Evolutionary conservation across 2,797 vertebrate genomes (phyloP), one percentile per base, ranked within the genome.

Genomic region (Vultur gryphus): DNA sequence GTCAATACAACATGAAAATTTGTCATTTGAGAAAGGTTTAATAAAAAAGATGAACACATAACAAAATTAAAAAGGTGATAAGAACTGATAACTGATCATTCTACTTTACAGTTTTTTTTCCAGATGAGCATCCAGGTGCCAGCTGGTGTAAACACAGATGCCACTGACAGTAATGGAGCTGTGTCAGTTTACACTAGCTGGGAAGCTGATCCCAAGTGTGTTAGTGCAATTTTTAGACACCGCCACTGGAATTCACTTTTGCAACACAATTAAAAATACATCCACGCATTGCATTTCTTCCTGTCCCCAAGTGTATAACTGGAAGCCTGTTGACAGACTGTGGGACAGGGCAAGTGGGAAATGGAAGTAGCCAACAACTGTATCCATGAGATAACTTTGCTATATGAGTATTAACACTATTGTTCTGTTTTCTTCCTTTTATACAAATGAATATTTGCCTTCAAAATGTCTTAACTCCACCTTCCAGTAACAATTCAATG

Each of bases 121-220:
- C 87, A 94, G 88, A 90, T 75, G 82, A 96, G 66, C 33, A 62
- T 94, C 78, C 78, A 84, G 57, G 65, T 95, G 73, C 92, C 87
- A 93, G 77, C 67, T 94, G 80, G 77, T 93, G 21, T 78, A 93
- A 96, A 83, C 0, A 15, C 90, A 86, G 84, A 90, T 83, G 37
- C 69, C 80, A 81, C 49, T 92, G 89, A 90, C 4, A 1, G 89
- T 92, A 92, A 8, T 43, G 80, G 69, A 96, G 89, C 72, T 78
- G 39, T 84, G 66, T 89, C 90, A 80, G 52, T 87, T 96, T 96
- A 79, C 77, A 76, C 28, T 20, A 90, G 79, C 61, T 89, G 57
- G 87, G 62, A 92, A 80, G 70, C 65, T 86, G 82, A 89, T 69
- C 70, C 85, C 77, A 81, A 78, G 41, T 31, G 57, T 59, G 14